Percentiles rank a stretch among this genome's conserved stretches.
phyloP scores from a whole-genome alignment of 2,888 invertebrate species.

The Heliconius cydno region DNA sequence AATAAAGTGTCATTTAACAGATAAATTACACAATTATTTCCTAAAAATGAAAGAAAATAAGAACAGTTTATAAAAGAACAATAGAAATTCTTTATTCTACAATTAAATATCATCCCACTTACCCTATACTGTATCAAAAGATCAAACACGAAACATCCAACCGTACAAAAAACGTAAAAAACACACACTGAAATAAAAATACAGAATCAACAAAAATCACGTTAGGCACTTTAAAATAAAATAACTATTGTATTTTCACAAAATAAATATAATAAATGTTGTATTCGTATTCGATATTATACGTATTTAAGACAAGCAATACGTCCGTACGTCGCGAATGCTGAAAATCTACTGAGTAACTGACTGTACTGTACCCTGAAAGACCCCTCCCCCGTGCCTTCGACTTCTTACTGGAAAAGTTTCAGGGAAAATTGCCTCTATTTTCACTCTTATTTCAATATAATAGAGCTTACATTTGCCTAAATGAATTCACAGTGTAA shows the following conservation, averaged over 20 bases:
- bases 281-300: constrained; percentile 21
- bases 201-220: constrained; percentile 9
- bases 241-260: neutral
- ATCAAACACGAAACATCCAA: constrained; percentile 8
- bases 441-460: constrained; percentile 29
- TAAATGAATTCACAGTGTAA: constrained; percentile 23
- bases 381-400: constrained; percentile 42
- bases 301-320: neutral
- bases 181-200: constrained; percentile 5
- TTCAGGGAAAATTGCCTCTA: constrained; percentile 24
- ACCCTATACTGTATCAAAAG: constrained; percentile 5
- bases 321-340: constrained; percentile 30
- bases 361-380: constrained; percentile 35
- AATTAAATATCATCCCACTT: neutral
- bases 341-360: constrained; percentile 41
- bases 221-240: neutral
- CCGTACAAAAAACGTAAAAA: neutral
- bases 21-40: neutral
- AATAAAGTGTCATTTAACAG: neutral
- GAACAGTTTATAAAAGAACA: neutral
- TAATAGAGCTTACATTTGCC: constrained; percentile 19
- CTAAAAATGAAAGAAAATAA: neutral
- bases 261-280: constrained; percentile 11
- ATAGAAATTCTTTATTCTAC: neutral
- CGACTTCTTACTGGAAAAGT: constrained; percentile 46